Conservation (phyloP, 2,113 vertebrate species). For the Brachyhypopomus occidentalis region DNA sequence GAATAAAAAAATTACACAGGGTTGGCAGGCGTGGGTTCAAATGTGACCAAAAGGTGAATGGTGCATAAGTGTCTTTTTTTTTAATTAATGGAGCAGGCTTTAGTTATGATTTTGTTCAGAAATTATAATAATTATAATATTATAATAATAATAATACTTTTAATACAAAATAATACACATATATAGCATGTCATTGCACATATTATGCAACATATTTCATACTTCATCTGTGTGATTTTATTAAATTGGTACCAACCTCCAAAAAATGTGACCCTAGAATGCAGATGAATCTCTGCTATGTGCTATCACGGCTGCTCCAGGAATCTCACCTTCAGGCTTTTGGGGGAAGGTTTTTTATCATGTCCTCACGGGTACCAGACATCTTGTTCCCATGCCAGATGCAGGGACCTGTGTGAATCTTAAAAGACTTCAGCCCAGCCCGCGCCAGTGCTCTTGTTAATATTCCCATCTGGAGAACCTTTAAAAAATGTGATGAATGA, state of each 20-base stretch:
- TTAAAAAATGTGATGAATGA: slow-evolving; percentile 73
- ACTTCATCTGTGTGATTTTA: background rate
- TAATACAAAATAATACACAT: background rate
- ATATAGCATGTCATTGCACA: too few relatives aligned
- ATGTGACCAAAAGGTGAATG: background rate
- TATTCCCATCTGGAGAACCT: slow-evolving; percentile 67
- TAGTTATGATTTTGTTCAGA: background rate
- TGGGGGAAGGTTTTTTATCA: slow-evolving; percentile 18
- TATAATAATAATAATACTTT: background rate
- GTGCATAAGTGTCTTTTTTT: background rate
- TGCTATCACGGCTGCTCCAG: slow-evolving; percentile 16
- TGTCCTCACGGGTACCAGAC: background rate
- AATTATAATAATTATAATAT: too few relatives aligned
- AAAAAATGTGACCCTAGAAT: background rate
- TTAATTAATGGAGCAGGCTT: background rate
- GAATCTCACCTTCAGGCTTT: slow-evolving; percentile 21
- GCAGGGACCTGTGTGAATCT: slow-evolving; percentile 56
- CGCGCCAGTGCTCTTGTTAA: slow-evolving; percentile 64
- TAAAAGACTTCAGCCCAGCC: slow-evolving; percentile 59
- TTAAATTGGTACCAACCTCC: too few relatives aligned
- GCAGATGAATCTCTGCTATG: background rate
- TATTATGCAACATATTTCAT: too few relatives aligned
- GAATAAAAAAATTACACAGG: slow-evolving; percentile 14
- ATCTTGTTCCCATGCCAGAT: slow-evolving; percentile 44
- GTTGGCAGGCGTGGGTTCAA: background rate